Base-by-base conservation (phyloP, 2,113 vertebrate species). In the Mormyrus lacerda region DNA sequence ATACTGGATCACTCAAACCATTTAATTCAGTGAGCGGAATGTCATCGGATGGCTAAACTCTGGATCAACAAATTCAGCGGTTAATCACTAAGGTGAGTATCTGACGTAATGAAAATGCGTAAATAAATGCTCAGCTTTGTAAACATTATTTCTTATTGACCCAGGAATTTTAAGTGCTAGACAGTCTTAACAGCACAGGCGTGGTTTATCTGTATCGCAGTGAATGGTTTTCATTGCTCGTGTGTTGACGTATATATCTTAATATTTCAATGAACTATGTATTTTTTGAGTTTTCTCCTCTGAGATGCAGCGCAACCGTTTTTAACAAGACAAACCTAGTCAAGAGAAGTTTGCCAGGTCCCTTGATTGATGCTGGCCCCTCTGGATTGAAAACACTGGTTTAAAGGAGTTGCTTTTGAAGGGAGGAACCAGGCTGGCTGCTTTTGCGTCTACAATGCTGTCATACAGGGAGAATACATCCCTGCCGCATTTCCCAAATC, bases 381-480 rank as follows among this genome's bases (percentile, higher is more conserved):
- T 69, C 82, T 45, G 90, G 93, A 95, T 92, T 92, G 92, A 91
- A 92, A 89, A 89, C 93, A 92, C 73, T 82, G 50, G 92, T 92
- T 92, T 89, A 91, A 91, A 91, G 90, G 92, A 92, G 91, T 90
- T 88, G 89, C 89, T 93, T 93, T 94, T 90, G 73, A 90, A 92
- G 90, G 93, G 91, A 24, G 47, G 88, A 94, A 92, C 91, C 93
- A 93, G 93, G 95, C 95, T 94, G 94, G 94, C 92, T 90, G 91
- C 89, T 91, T 93, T 93, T 94, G 92, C 85, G 88, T 93, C 93
- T 92, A 85, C 89, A 84, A 89, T 85, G 90, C 91, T 91, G 91
- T 94, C 93, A 93, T 94, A 95, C 94, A 94, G 95, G 94, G 93
- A 93, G 93, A 93, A 94, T 94, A 94, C 92, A 94, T 92, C 92